Conservation (phyloP, 2,797 vertebrate genomes). For the Simalia tracyae region DNA sequence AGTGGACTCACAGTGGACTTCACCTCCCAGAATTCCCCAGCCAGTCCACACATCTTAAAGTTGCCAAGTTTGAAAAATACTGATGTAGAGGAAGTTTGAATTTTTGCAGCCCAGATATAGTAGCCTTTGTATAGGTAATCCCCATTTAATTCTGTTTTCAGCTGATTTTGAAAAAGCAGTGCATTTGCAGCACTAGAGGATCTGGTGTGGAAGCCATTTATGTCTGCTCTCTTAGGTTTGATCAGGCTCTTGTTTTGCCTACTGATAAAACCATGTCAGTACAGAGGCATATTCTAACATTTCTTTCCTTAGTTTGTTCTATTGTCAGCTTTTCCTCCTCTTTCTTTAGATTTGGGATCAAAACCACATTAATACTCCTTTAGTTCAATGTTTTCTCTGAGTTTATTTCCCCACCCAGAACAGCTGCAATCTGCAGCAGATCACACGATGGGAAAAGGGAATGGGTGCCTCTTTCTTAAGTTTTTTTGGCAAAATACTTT, state of each 20-base stretch:
- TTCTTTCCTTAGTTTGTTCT: background rate
- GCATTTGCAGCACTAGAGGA: no score
- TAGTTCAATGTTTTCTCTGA: background rate
- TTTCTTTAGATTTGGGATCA: constrained; percentile 14
- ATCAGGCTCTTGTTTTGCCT: background rate
- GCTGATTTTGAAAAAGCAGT: background rate
- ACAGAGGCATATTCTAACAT: background rate
- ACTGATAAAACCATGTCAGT: background rate
- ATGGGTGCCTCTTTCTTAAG: background rate
- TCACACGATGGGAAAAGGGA: background rate
- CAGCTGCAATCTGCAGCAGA: background rate
- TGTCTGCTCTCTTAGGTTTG: background rate
- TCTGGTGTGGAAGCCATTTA: background rate
- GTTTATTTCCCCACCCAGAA: background rate
- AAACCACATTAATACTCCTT: background rate
- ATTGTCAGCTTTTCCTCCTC: background rate
- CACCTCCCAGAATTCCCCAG: background rate
- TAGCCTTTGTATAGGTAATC: background rate
- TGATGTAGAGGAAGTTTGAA: background rate
- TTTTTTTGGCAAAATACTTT: background rate
- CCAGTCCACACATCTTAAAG: background rate
- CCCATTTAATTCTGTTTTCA: background rate
- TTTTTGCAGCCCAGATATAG: background rate
- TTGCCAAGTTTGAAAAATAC: background rate
- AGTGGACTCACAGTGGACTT: background rate